These are phyloP conservation scores for Bubalus kerabau DNA, from an alignment of 2,113 vertebrate genomes.

Conservation along the genomic window DNA sequence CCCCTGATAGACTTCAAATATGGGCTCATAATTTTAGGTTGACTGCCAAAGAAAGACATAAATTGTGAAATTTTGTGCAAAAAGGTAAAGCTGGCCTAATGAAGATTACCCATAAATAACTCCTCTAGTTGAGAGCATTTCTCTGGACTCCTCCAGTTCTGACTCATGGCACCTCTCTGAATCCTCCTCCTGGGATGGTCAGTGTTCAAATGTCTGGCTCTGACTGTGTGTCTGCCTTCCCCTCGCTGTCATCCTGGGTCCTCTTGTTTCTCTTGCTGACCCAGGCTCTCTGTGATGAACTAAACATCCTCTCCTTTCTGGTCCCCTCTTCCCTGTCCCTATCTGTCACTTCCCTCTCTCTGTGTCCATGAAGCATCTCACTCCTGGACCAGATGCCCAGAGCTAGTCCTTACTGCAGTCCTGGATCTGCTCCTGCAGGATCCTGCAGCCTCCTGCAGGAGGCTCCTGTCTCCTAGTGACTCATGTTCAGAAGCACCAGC, in stretches of 20 bases:
- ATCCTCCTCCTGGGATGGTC: not conserved
- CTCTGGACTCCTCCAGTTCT: not conserved
- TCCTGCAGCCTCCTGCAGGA: too few relatives aligned
- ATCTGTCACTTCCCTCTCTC: not conserved
- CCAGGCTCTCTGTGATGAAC: not conserved
- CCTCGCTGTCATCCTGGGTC: not conserved
- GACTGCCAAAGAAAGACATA: not conserved
- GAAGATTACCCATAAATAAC: not conserved
- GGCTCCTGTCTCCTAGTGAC: not conserved
- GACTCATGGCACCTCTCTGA: not conserved
- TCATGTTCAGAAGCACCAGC: not conserved
- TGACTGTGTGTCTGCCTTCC: not conserved
- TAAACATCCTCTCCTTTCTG: accelerated
- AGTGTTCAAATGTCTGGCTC: not conserved
- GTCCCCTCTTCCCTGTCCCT: too few relatives aligned
- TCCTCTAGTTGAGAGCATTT: not conserved
- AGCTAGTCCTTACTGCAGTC: not conserved
- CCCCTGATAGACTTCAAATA: not conserved
- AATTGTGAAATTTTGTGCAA: not conserved
- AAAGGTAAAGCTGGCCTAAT: not conserved
- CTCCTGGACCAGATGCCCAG: not conserved
- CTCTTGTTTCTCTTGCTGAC: too few relatives aligned
- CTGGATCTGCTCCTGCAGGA: not conserved
- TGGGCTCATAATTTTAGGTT: not conserved
- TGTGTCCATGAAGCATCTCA: too few relatives aligned